Evolutionary conservation across 2,113 vertebrate species (phyloP).

Genomic region (Perognathus longimembris): DNA sequence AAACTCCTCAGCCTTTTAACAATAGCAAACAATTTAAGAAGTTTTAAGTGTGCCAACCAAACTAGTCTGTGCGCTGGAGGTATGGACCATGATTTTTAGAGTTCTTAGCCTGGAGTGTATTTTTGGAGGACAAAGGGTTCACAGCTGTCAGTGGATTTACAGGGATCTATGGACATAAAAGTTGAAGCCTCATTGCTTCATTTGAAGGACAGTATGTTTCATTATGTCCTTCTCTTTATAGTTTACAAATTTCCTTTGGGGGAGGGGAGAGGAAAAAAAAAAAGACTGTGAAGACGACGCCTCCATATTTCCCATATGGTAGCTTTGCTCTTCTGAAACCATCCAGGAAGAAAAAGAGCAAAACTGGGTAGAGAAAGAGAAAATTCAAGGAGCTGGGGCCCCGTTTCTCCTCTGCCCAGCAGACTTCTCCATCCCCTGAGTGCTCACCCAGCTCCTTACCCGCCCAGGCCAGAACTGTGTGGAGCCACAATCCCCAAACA

Average conservation of each 20-base stretch:
- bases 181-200: background rate
- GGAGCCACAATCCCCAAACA: constrained; percentile 95
- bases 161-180: constrained; percentile 2
- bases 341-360: background rate
- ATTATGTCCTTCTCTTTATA: background rate
- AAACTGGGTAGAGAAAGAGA: background rate
- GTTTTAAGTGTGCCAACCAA: constrained; percentile 29
- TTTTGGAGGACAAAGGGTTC: background rate
- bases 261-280: background rate
- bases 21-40: constrained; percentile 3
- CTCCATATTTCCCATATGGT: background rate
- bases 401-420: background rate
- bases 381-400: background rate
- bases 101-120: background rate
- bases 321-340: background rate
- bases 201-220: background rate
- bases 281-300: background rate
- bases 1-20: constrained; percentile 56
- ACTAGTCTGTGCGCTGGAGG: background rate
- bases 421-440: background rate
- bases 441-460: constrained; percentile 87
- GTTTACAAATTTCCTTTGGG: background rate
- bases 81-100: background rate
- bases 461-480: constrained; percentile 95
- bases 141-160: constrained; percentile 4